A percentile compares a stretch with the other conserved stretches of the same genome.
phyloP scores from a whole-genome alignment of 1,140 invertebrate species.

The Dermatophagoides farinae region DNA sequence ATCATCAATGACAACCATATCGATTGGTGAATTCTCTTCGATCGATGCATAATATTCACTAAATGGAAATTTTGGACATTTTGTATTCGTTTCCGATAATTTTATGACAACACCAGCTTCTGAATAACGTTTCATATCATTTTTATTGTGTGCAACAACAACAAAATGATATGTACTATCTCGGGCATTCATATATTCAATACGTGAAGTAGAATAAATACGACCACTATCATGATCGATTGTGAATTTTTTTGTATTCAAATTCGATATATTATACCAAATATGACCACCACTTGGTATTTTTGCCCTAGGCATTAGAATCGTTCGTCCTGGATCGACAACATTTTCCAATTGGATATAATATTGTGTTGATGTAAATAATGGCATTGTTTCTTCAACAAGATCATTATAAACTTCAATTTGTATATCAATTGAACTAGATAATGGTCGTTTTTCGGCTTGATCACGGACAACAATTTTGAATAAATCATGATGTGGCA shows the following conservation, averaged over 20 bases:
- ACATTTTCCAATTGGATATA: constrained; percentile 17
- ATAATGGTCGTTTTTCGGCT: constrained; percentile 14
- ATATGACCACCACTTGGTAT: constrained; percentile 20
- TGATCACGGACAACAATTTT: constrained; percentile 19
- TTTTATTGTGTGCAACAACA: constrained; percentile 19
- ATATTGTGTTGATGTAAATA: constrained; percentile 21
- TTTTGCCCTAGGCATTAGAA: constrained; percentile 18
- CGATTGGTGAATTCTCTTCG: constrained; percentile 19
- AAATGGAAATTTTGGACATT: constrained; percentile 22
- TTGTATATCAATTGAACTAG: constrained; percentile 17
- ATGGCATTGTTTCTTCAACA: constrained; percentile 20
- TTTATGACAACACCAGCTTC: constrained; percentile 21
- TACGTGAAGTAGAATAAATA: constrained; percentile 18
- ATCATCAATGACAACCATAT: constrained; percentile 19
- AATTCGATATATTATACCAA: constrained; percentile 19
- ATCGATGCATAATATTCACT: constrained; percentile 21
- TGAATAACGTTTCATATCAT: constrained; percentile 13
- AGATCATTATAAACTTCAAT: constrained; percentile 21
- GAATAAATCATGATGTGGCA: constrained; percentile 33
- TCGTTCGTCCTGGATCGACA: constrained; percentile 19
- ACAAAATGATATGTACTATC: constrained; percentile 19
- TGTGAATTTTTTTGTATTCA: constrained; percentile 15
- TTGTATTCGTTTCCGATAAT: constrained; percentile 17
- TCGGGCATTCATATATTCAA: constrained; percentile 17
- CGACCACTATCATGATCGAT: constrained; percentile 21